Conservation (phyloP, 2,113 vertebrate genomes). For the Megaceryle torquata region DNA sequence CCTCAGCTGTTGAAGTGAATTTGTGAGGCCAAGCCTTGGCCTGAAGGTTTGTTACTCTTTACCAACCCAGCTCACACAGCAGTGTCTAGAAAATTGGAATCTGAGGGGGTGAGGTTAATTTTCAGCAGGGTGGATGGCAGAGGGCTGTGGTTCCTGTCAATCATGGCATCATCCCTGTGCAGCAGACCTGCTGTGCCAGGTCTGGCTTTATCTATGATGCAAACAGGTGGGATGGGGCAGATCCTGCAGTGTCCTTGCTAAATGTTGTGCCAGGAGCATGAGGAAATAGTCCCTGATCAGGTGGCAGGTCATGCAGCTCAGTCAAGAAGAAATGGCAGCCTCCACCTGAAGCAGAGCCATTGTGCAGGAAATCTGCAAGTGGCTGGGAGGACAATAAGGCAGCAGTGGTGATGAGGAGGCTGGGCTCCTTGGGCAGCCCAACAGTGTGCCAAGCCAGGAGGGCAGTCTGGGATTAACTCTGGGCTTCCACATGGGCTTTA, state of each 20-base stretch:
- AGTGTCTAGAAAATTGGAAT: neutral
- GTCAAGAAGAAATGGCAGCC: neutral
- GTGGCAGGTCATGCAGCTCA: neutral
- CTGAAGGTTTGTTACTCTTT: neutral
- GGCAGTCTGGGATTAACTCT: neutral
- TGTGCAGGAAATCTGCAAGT: neutral
- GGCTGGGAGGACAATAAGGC: rapidly evolving
- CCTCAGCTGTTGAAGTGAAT: neutral
- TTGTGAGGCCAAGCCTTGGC: neutral
- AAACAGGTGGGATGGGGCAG: neutral
- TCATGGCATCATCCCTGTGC: neutral
- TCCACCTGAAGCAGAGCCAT: neutral
- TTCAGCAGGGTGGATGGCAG: neutral
- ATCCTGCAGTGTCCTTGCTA: neutral
- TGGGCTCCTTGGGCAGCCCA: neutral
- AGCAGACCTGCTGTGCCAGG: no score
- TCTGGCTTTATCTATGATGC: neutral
- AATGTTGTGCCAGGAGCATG: rapidly evolving
- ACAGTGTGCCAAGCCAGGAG: neutral
- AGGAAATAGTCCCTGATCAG: rapidly evolving
- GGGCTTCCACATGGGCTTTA: neutral
- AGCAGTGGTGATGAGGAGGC: rapidly evolving
- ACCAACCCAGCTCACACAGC: neutral
- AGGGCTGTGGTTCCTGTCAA: neutral
- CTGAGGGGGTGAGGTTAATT: neutral